phyloP scores from a whole-genome alignment of 2,888 invertebrate genomes.

The Ormia ochracea region DNA sequence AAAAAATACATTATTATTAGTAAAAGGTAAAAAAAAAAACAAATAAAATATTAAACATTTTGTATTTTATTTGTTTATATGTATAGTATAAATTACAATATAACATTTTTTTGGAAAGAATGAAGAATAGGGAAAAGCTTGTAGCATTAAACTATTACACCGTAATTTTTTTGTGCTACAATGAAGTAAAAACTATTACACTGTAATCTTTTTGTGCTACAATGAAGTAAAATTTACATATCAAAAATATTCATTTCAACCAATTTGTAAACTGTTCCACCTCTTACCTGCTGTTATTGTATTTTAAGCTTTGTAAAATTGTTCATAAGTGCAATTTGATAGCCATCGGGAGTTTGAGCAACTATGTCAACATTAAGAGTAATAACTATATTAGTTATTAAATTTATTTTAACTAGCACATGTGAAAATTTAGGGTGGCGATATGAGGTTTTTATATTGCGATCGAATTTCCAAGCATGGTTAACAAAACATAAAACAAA shows the following conservation, averaged over 20 bases:
- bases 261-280: not conserved
- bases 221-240: constrained; percentile 17
- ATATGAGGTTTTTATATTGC: constrained; percentile 1
- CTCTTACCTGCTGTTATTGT: not conserved
- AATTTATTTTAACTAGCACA: constrained; percentile 13
- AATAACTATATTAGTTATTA: constrained; percentile 23
- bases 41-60: constrained; percentile 54
- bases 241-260: not conserved
- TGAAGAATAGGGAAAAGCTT: not conserved
- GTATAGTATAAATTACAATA: constrained; percentile 49
- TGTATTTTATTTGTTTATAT: constrained; percentile 53
- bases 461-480: constrained; percentile 27
- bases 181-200: constrained; percentile 2
- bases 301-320: constrained; percentile 20
- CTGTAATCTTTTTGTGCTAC: constrained; percentile 1
- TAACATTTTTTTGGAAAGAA: constrained; percentile 31
- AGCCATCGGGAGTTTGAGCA: constrained; percentile 40
- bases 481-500: constrained; percentile 24
- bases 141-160: constrained; percentile 24
- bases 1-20: constrained; percentile 42
- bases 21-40: constrained; percentile 57
- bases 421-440: not conserved
- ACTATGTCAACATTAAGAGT: constrained; percentile 56
- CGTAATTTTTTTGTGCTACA: constrained; percentile 16
- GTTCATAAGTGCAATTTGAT: not conserved